phyloP scores from a whole-genome alignment of 2,888 invertebrate genomes.

The Catocala fraxini region DNA sequence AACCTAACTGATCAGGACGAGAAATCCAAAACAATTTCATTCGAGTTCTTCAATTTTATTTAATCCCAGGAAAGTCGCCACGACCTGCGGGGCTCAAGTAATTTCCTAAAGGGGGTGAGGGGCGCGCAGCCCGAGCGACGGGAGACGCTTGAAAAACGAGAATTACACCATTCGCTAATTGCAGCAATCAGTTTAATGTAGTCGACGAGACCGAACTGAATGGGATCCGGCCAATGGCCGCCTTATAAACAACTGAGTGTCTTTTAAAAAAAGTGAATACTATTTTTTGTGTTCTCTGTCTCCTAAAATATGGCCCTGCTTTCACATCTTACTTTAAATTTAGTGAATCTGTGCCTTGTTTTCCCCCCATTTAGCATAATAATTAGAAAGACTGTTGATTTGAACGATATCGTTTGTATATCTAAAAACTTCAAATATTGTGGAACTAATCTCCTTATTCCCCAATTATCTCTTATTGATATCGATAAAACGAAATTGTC shows the following conservation, averaged over 20 bases:
- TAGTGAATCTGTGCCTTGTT: slow-evolving; percentile 18
- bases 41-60: slow-evolving; percentile 82
- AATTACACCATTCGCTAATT: slow-evolving; percentile 86
- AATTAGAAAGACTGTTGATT: slow-evolving; percentile 44
- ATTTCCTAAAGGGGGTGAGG: slow-evolving; percentile 73
- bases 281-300: slow-evolving; percentile 37
- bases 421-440: slow-evolving; percentile 29
- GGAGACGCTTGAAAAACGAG: slow-evolving; percentile 81
- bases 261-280: slow-evolving; percentile 53
- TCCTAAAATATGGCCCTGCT: slow-evolving; percentile 40
- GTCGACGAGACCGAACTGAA: slow-evolving; percentile 80
- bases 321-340: slow-evolving; percentile 45
- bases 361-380: slow-evolving; percentile 26
- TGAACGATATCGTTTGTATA: slow-evolving; percentile 23
- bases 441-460: slow-evolving; percentile 25
- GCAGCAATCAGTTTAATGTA: slow-evolving; percentile 87
- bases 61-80: slow-evolving; percentile 77
- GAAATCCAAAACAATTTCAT: slow-evolving; percentile 82
- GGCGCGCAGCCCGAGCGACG: slow-evolving; percentile 50
- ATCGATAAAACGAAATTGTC: slow-evolving; percentile 34
- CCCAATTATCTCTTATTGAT: slow-evolving; percentile 44
- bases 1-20: slow-evolving; percentile 72
- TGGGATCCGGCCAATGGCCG: slow-evolving; percentile 70
- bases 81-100: slow-evolving; percentile 81
- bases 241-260: slow-evolving; percentile 69